A percentile compares a stretch with the other conserved stretches of the same genome.
Conservation (phyloP, 2,113 vertebrate genomes). For the Thunnus thynnus region DNA sequence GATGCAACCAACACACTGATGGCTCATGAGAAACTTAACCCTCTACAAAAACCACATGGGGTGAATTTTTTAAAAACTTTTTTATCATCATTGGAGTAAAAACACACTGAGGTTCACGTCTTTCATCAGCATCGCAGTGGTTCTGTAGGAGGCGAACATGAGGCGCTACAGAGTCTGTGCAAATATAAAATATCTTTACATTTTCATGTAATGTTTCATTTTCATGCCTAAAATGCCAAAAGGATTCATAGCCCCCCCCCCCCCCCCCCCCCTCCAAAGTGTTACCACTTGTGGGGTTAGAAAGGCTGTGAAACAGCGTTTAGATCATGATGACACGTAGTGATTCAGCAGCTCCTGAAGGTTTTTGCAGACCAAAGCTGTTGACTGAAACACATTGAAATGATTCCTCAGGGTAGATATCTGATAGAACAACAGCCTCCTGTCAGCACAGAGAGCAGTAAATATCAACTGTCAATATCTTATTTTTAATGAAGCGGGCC, state of each 20-base stretch:
- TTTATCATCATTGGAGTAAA: not conserved
- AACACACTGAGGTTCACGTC: not conserved
- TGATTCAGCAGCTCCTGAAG: not conserved
- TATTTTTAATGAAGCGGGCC: not conserved
- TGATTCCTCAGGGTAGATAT: conserved; percentile 32
- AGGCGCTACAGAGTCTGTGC: not conserved
- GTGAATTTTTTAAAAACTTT: not conserved
- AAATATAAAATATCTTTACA: not conserved
- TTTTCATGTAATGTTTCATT: not conserved
- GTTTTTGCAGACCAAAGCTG: conserved; percentile 8
- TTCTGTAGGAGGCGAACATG: conserved; percentile 1
- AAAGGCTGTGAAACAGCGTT: not conserved
- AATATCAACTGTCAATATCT: not conserved
- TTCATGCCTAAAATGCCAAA: not conserved
- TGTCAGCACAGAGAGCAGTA: conserved; percentile 2
- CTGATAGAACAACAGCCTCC: not conserved
- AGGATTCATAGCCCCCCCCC: not conserved
- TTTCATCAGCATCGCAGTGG: not conserved
- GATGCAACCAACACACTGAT: no score
- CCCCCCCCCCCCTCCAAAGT: not conserved
- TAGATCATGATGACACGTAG: not conserved
- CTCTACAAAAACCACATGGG: no score
- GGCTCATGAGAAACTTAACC: no score
- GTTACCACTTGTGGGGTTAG: not conserved
- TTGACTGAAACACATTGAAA: conserved; percentile 9